phyloP scores from a whole-genome alignment of 2,888 invertebrate genomes.

The Scaptomyza polygonia region DNA sequence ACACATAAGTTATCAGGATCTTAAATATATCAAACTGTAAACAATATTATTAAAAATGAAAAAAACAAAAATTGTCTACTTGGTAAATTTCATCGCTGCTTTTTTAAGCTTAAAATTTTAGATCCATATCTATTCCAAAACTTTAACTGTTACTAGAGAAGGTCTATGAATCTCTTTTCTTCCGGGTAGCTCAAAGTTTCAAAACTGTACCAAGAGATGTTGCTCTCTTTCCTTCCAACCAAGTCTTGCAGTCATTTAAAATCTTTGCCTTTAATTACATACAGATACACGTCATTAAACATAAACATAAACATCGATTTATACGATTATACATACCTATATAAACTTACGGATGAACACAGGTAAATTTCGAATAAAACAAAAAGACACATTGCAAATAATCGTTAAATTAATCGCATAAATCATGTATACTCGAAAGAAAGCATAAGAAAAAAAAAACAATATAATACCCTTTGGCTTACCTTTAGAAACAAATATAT shows the following conservation, averaged over 20 bases:
- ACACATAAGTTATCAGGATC: too few relatives aligned
- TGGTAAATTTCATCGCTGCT: constrained; percentile 13
- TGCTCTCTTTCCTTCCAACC: constrained; percentile 1
- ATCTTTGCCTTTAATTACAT: background rate
- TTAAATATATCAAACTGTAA: constrained; percentile 56
- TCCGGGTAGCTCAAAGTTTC: constrained; percentile 1
- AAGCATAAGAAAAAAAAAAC: constrained; percentile 4
- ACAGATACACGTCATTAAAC: constrained; percentile 14
- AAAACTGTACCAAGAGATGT: background rate
- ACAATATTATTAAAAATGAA: constrained; percentile 57
- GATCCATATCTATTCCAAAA: constrained; percentile 7
- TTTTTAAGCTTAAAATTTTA: background rate
- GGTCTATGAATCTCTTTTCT: background rate
- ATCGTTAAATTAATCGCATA: constrained; percentile 49
- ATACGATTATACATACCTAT: constrained; percentile 22
- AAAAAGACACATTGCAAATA: constrained; percentile 46
- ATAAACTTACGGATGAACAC: constrained; percentile 58
- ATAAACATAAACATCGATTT: constrained; percentile 22
- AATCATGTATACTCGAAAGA: constrained; percentile 39
- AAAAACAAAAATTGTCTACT: constrained; percentile 21
- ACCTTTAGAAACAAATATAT: constrained; percentile 55
- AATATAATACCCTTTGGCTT: constrained; percentile 52
- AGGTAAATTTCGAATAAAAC: constrained; percentile 51
- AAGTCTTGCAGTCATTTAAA: constrained; percentile 7
- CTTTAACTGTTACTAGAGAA: background rate